Evolutionary conservation across 2,797 vertebrate genomes (phyloP), one percentile per base, ranked within the genome.

Genomic region (Glyptemys insculpta): DNA sequence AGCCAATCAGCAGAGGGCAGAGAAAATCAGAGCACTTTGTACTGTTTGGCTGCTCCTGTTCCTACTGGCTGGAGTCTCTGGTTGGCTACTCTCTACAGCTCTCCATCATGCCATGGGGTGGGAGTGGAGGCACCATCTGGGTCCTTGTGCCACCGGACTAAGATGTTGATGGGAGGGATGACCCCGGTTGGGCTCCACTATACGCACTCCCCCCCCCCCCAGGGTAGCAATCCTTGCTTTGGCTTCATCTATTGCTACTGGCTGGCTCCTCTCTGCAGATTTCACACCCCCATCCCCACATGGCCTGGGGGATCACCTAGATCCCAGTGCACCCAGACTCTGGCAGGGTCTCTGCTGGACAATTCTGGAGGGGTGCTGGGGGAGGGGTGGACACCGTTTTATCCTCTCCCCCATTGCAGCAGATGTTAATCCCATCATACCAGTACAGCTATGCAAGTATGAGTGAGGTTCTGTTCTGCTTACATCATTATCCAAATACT

Each of bases 401-500:
- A 34, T 5, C 59, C 12, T 15, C 15, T 34, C 14, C 4, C 31
- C 3, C 7, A 65, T 14, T 65, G 31, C 31, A 34, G 31, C 31
- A 8, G 31, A 65, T 4, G 31, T 65, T 49, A 80, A 87, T 78
- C 27, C 85, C 15, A 50, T 0, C 2, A 31, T 74, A 16, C 23
- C 23, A 47, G 41, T 83, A n/a, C 0, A 41, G n/a, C 0, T 16
- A 41, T 14, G 31, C 3, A 72, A 41, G 41, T 47, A 12, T 2
- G 57, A 87, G 79, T 15, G 8, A 25, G 8, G 31, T 41, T 89
- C 23, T 89, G 52, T 10, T 50, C 78, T 86, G 54, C 34, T 19
- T 1, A 1, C 11, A 11, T 88, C 16, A 14, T 72, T 6, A 0
- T 3, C 8, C n/a, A 72, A 72, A 72, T 72, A 37, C 19, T 21